Evolutionary conservation across 2,113 vertebrate species (phyloP).

Genomic region (Cyprinodon tularosa): DNA sequence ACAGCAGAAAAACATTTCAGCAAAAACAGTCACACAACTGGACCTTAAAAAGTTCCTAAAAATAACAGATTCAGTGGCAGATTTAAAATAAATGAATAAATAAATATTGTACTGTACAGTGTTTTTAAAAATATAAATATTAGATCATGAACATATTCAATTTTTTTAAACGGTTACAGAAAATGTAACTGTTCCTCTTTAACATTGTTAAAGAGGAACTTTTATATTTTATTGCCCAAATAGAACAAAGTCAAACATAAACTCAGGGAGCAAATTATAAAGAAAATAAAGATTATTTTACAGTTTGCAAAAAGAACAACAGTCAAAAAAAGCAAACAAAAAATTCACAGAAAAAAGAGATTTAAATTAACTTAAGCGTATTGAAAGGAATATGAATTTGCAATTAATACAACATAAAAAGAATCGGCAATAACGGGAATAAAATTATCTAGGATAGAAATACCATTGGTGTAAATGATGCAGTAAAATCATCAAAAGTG

Average conservation of each 20-base stretch:
- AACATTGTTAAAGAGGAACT: background rate
- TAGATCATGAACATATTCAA: background rate
- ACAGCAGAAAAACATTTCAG: too few species aligned
- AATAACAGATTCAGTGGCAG: too few species aligned
- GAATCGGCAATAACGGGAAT: background rate
- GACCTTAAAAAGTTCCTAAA: too few species aligned
- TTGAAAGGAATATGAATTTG: background rate
- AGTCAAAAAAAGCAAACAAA: background rate
- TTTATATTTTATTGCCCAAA: background rate
- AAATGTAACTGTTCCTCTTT: background rate
- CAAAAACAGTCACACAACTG: too few species aligned
- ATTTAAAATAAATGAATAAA: too few species aligned
- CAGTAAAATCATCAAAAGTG: background rate
- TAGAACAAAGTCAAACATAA: background rate
- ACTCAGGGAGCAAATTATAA: background rate
- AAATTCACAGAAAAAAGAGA: background rate
- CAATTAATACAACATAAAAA: background rate
- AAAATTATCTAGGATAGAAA: background rate
- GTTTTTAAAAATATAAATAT: background rate
- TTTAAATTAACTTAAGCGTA: too few species aligned
- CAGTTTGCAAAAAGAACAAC: background rate
- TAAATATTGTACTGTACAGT: too few species aligned
- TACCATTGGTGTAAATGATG: background rate
- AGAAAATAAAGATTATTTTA: background rate
- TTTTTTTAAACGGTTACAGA: background rate